Percentiles rank a stretch among this genome's conserved stretches.
Evolutionary conservation across 2,113 vertebrate genomes (phyloP).

Genomic region (Rhombomys opimus): DNA sequence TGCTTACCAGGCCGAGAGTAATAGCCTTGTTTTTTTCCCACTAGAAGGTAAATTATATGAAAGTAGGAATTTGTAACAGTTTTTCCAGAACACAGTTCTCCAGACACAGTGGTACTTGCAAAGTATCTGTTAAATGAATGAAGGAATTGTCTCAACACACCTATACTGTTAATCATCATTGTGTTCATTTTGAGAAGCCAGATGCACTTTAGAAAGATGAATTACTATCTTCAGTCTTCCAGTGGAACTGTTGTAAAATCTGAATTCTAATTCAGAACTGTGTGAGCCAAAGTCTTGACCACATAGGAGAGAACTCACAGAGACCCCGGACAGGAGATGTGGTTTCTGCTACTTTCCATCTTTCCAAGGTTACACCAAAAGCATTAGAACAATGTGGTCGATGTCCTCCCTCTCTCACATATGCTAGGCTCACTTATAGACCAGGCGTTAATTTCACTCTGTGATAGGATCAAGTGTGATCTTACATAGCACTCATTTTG

Average conservation of each 20-base stretch:
- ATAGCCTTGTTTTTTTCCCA: background rate
- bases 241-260: background rate
- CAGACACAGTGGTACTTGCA: background rate
- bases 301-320: too few relatives aligned
- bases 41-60: background rate
- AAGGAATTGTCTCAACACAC: background rate
- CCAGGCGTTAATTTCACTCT: background rate
- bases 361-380: background rate
- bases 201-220: conserved; percentile 6
- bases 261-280: background rate
- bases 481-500: background rate
- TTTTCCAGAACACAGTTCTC: background rate
- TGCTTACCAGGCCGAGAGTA: background rate
- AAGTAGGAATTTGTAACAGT: background rate
- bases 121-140: background rate
- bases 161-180: background rate
- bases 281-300: background rate
- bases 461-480: background rate
- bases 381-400: background rate
- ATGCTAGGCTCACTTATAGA: background rate
- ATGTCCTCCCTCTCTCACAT: background rate
- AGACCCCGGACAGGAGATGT: background rate
- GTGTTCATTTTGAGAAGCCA: background rate
- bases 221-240: background rate
- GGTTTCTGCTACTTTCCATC: background rate